Percentiles rank a stretch among this genome's conserved stretches.
Evolutionary conservation across 2,888 invertebrate genomes (phyloP).

Genomic region (Pogonocherus hispidulus): DNA sequence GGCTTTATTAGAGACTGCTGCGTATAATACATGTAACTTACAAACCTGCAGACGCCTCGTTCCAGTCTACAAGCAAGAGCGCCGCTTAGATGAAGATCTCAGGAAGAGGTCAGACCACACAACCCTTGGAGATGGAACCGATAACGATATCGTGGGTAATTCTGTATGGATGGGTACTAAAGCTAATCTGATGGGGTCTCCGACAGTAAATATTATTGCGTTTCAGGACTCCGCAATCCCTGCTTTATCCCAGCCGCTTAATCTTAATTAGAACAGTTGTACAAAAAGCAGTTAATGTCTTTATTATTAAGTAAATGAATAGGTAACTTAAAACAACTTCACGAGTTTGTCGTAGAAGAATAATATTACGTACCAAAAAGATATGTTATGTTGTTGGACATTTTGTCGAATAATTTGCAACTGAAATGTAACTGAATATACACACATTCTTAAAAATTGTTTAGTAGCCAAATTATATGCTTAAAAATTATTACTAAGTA

Average conservation of each 20-base stretch:
- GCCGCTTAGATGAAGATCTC: slow-evolving; percentile 21
- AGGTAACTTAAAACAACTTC: too few species aligned
- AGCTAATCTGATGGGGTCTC: slow-evolving; percentile 48
- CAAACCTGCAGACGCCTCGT: neutral
- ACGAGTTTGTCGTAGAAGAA: too few species aligned
- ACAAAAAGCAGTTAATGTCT: slow-evolving; percentile 1
- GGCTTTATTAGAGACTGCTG: neutral
- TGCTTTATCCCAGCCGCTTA: slow-evolving; percentile 47
- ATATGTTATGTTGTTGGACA: too few species aligned
- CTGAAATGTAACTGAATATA: too few species aligned
- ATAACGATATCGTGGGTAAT: slow-evolving; percentile 46
- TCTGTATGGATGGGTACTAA: slow-evolving; percentile 40
- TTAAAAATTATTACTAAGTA: too few species aligned
- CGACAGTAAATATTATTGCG: slow-evolving; percentile 54
- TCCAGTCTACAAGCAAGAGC: neutral
- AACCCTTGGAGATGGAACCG: slow-evolving; percentile 51
- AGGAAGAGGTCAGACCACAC: slow-evolving; percentile 49
- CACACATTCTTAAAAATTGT: too few species aligned
- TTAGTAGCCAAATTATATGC: too few species aligned
- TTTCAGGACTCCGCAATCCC: slow-evolving; percentile 51
- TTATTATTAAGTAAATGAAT: too few species aligned
- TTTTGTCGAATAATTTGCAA: too few species aligned
- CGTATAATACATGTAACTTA: neutral
- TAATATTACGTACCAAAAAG: too few species aligned
- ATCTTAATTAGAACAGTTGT: slow-evolving; percentile 42